These are phyloP conservation scores for Merluccius polli DNA, from an alignment of 2,797 vertebrate species.

Conservation along the genomic window DNA sequence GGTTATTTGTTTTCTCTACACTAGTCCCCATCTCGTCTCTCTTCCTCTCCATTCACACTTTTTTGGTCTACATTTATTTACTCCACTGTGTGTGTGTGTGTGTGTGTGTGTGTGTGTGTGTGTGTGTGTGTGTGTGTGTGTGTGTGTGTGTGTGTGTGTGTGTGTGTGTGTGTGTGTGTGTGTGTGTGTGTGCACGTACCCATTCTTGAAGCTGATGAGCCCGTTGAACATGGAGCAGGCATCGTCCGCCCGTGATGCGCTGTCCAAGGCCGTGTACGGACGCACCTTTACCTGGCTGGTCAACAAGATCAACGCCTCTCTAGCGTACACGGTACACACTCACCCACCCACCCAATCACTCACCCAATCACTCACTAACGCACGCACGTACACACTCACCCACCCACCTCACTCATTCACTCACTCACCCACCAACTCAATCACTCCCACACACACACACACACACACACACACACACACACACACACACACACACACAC, in stretches of 20 bases:
- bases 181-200: slow-evolving; percentile 21
- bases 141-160: slow-evolving; percentile 5
- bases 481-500: slow-evolving; percentile 20
- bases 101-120: slow-evolving; percentile 21
- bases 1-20: slow-evolving; percentile 11
- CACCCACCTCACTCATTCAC: neutral
- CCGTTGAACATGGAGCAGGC: slow-evolving; percentile 96
- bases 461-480: neutral
- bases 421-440: neutral
- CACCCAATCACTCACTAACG: slow-evolving; percentile 10
- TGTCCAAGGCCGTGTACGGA: slow-evolving; percentile 92
- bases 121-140: slow-evolving; percentile 24
- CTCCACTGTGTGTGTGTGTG: slow-evolving; percentile 8
- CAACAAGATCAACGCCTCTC: slow-evolving; percentile 90
- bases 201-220: slow-evolving; percentile 80
- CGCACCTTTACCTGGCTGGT: slow-evolving; percentile 98
- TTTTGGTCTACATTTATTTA: neutral
- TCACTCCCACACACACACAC: neutral
- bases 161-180: slow-evolving; percentile 14
- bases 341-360: slow-evolving; percentile 25
- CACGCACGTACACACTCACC: neutral
- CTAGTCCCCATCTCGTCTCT: slow-evolving; percentile 5
- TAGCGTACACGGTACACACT: slow-evolving; percentile 81
- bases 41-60: slow-evolving; percentile 9
- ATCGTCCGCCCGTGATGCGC: slow-evolving; percentile 85